Conservation (phyloP, 2,113 vertebrate species). For the Corvus cornix region DNA sequence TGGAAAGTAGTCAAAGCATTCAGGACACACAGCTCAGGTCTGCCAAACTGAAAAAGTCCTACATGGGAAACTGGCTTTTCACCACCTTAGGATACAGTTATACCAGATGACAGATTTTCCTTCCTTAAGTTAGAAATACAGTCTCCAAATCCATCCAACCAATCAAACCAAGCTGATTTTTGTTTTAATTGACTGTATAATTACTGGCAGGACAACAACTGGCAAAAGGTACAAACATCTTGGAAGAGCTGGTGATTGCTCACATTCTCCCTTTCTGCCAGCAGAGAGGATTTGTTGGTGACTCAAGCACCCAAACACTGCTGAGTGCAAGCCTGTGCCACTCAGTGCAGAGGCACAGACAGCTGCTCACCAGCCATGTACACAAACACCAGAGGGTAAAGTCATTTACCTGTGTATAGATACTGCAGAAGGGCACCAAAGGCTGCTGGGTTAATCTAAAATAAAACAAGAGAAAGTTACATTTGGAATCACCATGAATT, state of each 20-base stretch:
- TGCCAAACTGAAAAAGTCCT: not conserved
- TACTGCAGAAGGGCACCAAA: constrained; percentile 92
- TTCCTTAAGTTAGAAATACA: not conserved
- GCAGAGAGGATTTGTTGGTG: not conserved
- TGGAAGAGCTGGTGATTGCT: not conserved
- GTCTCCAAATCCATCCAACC: not conserved
- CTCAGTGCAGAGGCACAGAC: not conserved
- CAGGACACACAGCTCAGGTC: not conserved
- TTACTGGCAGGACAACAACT: not conserved
- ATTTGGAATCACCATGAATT: not conserved
- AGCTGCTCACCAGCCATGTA: not conserved
- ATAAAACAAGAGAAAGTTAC: constrained; percentile 35
- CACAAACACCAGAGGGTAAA: not conserved
- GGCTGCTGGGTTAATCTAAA: constrained; percentile 91
- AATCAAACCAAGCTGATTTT: not conserved
- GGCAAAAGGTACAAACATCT: constrained; percentile 3
- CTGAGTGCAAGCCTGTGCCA: not conserved
- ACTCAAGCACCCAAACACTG: not conserved
- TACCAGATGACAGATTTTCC: not conserved
- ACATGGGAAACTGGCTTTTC: not conserved
- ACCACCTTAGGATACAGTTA: not conserved
- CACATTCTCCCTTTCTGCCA: not conserved
- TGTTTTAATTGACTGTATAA: not conserved
- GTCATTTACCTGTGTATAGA: constrained; percentile 89
- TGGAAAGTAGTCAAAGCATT: not conserved